These are phyloP conservation scores for human DNA, from an alignment of 2,113 vertebrate species.

Conservation along the genomic window GRCh38 chr1:58909001-58909500, in stretches of 20 bases:
- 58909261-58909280: background rate
- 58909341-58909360: constrained; percentile 41
- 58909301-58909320: background rate
- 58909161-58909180: background rate
- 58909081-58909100: background rate
- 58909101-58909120: background rate
- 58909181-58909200: background rate
- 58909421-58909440: constrained; percentile 24
- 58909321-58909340: constrained; percentile 3
- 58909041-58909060: background rate
- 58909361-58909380: background rate
- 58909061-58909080: background rate
- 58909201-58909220: background rate
- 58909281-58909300: background rate
- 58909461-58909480: background rate
- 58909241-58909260: background rate
- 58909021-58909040: background rate
- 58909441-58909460: background rate
- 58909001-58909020: background rate
- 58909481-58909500: constrained; percentile 7
- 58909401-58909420: constrained; percentile 54
- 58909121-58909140: background rate
- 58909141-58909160: background rate
- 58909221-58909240: background rate
- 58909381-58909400: constrained; percentile 36